Percentiles rank a stretch among this genome's conserved stretches.
Evolutionary conservation across 53 echinoderm and acorn worm genomes (phyloP).

Genomic region (Actinopyga echinites): DNA sequence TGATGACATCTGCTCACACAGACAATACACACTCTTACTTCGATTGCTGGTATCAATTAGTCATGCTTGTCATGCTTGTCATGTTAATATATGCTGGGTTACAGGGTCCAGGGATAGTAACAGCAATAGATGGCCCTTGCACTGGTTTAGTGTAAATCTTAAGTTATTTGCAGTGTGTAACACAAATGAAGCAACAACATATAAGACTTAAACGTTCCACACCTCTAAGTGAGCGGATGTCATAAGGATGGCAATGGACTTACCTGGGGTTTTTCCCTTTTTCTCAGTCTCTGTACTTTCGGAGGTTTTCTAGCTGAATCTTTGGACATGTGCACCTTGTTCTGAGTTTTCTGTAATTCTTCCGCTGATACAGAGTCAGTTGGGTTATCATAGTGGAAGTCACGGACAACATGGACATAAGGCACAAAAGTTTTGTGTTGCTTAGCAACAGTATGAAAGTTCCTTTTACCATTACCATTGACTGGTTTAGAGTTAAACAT

Average conservation of each 20-base stretch:
- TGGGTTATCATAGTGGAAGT: not conserved
- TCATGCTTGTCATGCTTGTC: no score
- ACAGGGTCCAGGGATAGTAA: no score
- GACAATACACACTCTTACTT: no score
- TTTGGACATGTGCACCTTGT: not conserved
- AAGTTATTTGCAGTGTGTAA: no score
- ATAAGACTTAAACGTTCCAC: not conserved
- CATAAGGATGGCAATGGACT: not conserved
- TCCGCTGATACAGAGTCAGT: not conserved
- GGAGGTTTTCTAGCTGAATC: constrained; percentile 13
- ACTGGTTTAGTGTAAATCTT: no score
- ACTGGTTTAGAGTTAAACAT: not conserved
- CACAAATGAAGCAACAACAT: no score
- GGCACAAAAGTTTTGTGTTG: not conserved
- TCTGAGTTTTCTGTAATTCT: constrained; percentile 14
- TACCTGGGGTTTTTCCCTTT: constrained; percentile 19
- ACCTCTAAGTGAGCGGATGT: not conserved
- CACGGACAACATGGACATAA: not conserved
- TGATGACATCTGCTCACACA: no score
- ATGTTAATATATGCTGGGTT: no score
- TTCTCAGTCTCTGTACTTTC: constrained; percentile 28
- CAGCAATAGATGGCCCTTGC: no score
- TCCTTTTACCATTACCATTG: not conserved
- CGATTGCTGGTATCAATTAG: no score
- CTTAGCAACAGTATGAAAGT: constrained; percentile 19